Conservation (phyloP, 1,140 invertebrate species). For the Drosophila quadrilineata region DNA sequence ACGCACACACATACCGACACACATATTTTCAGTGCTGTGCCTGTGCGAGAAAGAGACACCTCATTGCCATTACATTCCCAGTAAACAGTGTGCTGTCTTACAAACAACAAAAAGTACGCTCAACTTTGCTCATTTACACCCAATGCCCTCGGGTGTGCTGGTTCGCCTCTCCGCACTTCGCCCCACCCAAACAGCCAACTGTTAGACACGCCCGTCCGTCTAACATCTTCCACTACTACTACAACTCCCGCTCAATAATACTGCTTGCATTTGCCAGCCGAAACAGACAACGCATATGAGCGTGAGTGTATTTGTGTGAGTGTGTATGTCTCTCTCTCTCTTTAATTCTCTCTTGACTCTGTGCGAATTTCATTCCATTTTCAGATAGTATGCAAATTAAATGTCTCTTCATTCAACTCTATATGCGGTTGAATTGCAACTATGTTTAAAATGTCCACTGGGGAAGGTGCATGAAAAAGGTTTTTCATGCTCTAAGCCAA, state of each 20-base stretch:
- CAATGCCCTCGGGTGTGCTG: conserved; percentile 45
- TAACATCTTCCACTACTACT: no score
- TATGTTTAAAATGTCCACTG: conserved; percentile 26
- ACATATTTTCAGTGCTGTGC: background rate
- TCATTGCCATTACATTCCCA: conserved; percentile 40
- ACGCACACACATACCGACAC: background rate
- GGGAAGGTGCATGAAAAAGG: no score
- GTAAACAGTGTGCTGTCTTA: conserved; percentile 44
- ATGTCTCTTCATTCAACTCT: conserved; percentile 36
- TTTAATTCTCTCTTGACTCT: no score
- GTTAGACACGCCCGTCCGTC: no score
- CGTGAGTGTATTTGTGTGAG: background rate
- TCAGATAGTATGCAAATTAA: conserved; percentile 62
- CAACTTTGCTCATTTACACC: conserved; percentile 67
- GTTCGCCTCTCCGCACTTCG: background rate
- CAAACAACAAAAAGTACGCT: conserved; percentile 58
- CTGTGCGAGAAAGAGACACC: conserved; percentile 19
- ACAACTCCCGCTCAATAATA: no score
- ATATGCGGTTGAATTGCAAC: conserved; percentile 12
- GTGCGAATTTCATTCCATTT: background rate
- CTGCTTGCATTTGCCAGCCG: no score
- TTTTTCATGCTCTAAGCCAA: no score
- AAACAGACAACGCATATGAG: background rate
- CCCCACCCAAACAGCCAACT: background rate
- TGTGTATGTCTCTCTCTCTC: background rate